Conservation (phyloP, 2,888 invertebrate species). For the Drosophila testacea region DNA sequence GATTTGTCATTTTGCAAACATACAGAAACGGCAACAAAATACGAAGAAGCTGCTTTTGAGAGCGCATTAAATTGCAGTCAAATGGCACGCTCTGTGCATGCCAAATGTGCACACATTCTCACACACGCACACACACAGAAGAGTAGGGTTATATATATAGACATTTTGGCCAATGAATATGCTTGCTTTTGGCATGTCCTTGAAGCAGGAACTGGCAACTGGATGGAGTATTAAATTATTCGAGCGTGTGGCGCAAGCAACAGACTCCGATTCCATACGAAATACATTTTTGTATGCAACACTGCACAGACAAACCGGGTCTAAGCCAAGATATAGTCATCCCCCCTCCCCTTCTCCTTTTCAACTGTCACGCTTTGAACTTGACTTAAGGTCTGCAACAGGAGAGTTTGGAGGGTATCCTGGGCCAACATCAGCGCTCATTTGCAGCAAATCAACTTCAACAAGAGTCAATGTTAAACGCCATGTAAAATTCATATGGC, state of each 20-base stretch:
- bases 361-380: constrained; percentile 44
- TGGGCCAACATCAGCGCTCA: constrained; percentile 60
- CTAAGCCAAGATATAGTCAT: constrained; percentile 37
- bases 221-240: constrained; percentile 72
- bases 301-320: constrained; percentile 64
- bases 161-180: constrained; percentile 63
- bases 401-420: constrained; percentile 13
- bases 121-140: constrained; percentile 19
- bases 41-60: constrained; percentile 44
- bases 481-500: constrained; percentile 75
- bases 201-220: constrained; percentile 29
- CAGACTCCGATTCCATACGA: constrained; percentile 56
- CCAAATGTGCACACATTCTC: constrained; percentile 61
- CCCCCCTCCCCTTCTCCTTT: not conserved
- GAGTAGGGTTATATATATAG: not conserved
- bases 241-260: constrained; percentile 71
- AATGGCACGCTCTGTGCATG: constrained; percentile 78
- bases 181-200: constrained; percentile 49
- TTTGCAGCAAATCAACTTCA: constrained; percentile 74
- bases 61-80: constrained; percentile 81
- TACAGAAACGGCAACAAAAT: constrained; percentile 47
- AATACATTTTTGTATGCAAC: constrained; percentile 74
- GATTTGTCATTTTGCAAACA: constrained; percentile 81
- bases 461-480: constrained; percentile 60
- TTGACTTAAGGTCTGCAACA: constrained; percentile 36